Evolutionary conservation across 2,888 invertebrate species (phyloP).

Genomic region (Pyrochroa serraticornis): DNA sequence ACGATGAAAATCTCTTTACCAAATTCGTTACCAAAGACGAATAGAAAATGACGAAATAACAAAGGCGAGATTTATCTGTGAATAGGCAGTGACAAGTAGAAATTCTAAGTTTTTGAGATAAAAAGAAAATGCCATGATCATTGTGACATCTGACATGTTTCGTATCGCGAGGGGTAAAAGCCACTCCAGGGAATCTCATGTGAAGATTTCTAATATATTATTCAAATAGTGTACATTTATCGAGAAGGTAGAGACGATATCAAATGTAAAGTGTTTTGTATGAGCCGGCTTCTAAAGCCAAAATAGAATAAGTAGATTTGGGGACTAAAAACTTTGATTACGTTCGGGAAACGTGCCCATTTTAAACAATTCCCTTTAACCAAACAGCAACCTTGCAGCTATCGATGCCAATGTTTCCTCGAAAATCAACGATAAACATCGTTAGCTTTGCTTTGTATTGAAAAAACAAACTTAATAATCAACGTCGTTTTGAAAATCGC

Average conservation of each 20-base stretch:
- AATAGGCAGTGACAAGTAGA: too few relatives aligned
- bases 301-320: constrained; percentile 3
- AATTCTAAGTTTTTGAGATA: constrained; percentile 1
- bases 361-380: constrained; percentile 11
- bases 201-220: constrained; percentile 24
- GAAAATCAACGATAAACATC: constrained; percentile 18
- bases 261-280: constrained; percentile 13
- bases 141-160: constrained; percentile 16
- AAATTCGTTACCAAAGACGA: too few relatives aligned
- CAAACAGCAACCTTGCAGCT: background rate
- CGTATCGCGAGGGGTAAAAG: constrained; percentile 14
- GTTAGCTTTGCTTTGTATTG: constrained; percentile 17
- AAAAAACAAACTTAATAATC: constrained; percentile 11
- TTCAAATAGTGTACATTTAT: constrained; percentile 24
- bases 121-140: constrained; percentile 12
- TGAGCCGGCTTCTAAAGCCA: background rate
- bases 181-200: constrained; percentile 10
- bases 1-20: too few relatives aligned
- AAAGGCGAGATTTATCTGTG: too few relatives aligned
- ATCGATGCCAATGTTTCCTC: constrained; percentile 8
- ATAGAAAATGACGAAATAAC: too few relatives aligned
- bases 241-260: constrained; percentile 5
- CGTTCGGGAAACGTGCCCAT: background rate
- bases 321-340: constrained; percentile 16
- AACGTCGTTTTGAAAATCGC: too few relatives aligned